Evolutionary conservation across 2,888 invertebrate genomes (phyloP).

Genomic region (Panzeria rudis): DNA sequence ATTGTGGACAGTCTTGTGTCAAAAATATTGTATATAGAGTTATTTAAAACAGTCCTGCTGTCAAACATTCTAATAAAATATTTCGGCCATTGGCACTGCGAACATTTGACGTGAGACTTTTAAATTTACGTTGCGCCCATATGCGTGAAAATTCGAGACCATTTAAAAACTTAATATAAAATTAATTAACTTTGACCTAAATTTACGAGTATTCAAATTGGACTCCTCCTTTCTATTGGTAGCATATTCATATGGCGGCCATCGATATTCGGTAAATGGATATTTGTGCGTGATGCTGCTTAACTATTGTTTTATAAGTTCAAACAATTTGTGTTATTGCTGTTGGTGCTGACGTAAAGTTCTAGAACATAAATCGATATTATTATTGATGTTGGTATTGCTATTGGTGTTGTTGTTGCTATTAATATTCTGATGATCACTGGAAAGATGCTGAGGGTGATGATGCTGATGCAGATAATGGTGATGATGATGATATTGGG

Average conservation of each 20-base stretch:
- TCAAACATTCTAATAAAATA: too few relatives aligned
- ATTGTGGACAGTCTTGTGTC: too few relatives aligned
- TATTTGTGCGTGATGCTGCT: conserved; percentile 54
- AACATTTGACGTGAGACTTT: not conserved
- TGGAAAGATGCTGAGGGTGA: conserved; percentile 46
- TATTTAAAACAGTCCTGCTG: too few relatives aligned
- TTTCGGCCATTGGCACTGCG: not conserved
- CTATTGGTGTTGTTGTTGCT: conserved; percentile 17
- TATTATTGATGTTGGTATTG: conserved; percentile 30
- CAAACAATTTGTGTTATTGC: conserved; percentile 55
- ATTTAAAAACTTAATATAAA: not conserved
- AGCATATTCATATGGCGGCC: not conserved
- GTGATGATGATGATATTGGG: conserved; percentile 58
- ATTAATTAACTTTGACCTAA: not conserved
- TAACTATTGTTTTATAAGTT: conserved; percentile 46
- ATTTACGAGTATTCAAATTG: not conserved
- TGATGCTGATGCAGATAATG: conserved; percentile 44
- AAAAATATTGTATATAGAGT: too few relatives aligned
- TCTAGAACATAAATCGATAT: conserved; percentile 58
- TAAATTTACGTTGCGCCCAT: not conserved
- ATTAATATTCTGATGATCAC: conserved; percentile 37
- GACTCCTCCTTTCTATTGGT: not conserved
- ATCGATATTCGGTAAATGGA: not conserved
- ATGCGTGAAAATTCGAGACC: not conserved
- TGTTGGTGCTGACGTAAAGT: conserved; percentile 53